Conservation (phyloP, 1,140 invertebrate genomes). For the Mesaphorura yosii region DNA sequence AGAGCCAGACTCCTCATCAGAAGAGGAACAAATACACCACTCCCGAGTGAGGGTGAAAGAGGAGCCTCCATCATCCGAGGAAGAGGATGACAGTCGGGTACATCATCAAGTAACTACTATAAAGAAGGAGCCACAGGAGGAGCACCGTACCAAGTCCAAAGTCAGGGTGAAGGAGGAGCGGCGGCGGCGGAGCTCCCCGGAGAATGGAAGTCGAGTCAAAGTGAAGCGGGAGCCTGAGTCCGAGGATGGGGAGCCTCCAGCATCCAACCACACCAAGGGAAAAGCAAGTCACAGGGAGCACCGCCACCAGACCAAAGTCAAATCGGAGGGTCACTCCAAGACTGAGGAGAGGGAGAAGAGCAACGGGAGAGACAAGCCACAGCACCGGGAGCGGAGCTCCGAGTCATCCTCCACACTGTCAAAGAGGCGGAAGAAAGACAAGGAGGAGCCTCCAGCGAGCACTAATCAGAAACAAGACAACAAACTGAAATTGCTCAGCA, state of each 20-base stretch:
- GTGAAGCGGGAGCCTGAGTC: neutral
- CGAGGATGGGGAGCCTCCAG: no score
- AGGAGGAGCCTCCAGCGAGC: slow-evolving; percentile 24
- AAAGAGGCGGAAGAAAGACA: slow-evolving; percentile 11
- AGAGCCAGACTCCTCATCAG: neutral
- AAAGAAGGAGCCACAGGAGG: neutral
- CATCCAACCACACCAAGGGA: no score
- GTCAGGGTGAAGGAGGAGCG: neutral
- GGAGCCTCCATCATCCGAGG: neutral
- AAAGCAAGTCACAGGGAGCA: no score
- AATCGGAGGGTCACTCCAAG: no score
- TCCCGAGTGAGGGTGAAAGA: slow-evolving; percentile 1
- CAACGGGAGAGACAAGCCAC: slow-evolving; percentile 23
- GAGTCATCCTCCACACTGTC: no score
- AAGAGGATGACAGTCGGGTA: neutral
- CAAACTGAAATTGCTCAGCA: neutral
- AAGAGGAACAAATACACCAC: no score
- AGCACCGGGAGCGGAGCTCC: slow-evolving; percentile 12
- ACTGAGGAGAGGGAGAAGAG: no score
- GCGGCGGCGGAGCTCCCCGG: no score
- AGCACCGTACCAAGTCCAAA: neutral
- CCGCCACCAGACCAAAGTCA: no score
- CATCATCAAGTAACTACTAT: no score
- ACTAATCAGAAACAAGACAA: slow-evolving; percentile 21
- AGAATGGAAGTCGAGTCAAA: neutral